Base-by-base conservation (phyloP, 1,140 invertebrate genomes). In the Cheumatopsyche charites region DNA sequence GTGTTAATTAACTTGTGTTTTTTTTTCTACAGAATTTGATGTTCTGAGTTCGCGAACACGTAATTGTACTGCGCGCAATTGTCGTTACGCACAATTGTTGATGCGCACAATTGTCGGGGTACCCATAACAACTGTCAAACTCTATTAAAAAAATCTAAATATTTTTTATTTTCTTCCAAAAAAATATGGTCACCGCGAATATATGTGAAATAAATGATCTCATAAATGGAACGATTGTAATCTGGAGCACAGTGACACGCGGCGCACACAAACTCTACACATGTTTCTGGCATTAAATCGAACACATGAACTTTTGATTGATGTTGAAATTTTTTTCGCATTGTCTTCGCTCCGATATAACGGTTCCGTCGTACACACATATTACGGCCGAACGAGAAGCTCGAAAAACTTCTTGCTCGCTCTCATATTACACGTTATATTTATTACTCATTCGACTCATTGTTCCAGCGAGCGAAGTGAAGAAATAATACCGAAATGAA, bases 221-320 rank as follows among this genome's bases (percentile, higher is more conserved):
- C 36, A 63, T 43, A 63, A 63, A 63, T 63, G 36, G 62, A 63
- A 42, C 62, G 62, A 63, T 63, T 41, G 62, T 42, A 63, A 63
- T 63, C 62, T 63, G 36, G 62, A 63, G 62, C 62, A 42, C 11
- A 26, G 2, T 36, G 29, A 42, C 29, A 65, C 62, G 21, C 55
- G 23, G 7, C 4, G 45, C 17, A 21, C 55, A 65, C 47, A 52
- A 26, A 41, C 29, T 36, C 29, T 43, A 43, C 47, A 55, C 47
- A 55, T 55, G 47, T 52, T 52, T 68, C 42, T 25, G 58, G 23
- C 41, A 62, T 70, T 55, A 62, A 62, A 71, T 62, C 61, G 62
- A 41, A 63, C 36, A 42, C 47, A 63, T 71, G 69, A 71, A 71
- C 69, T 71, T 71, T 71, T 71, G 69, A 71, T 71, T 71, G 69